These are phyloP conservation scores for Philonicus albiceps DNA, from an alignment of 2,888 invertebrate genomes.

Conservation along the genomic window DNA sequence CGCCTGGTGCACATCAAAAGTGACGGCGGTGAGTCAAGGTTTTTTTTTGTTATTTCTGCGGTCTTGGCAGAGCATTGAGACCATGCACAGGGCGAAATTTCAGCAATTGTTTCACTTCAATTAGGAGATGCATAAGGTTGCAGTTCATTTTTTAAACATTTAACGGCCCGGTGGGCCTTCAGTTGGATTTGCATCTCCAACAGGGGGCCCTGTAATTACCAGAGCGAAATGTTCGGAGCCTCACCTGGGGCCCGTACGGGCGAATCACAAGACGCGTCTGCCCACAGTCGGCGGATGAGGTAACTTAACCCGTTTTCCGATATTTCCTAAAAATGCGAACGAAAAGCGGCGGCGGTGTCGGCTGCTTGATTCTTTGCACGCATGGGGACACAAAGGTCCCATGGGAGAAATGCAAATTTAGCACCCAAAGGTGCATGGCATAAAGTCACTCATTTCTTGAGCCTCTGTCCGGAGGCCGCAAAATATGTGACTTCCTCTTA, in stretches of 20 bases:
- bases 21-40: neutral
- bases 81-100: neutral
- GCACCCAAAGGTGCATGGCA: neutral
- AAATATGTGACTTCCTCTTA: slow-evolving; percentile 14
- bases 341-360: neutral
- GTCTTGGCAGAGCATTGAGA: neutral
- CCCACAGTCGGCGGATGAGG: neutral
- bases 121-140: neutral
- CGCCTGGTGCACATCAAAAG: neutral
- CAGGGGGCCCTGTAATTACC: neutral
- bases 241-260: neutral
- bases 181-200: neutral
- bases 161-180: neutral
- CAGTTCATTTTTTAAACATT: neutral
- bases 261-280: neutral
- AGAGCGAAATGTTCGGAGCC: neutral
- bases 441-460: neutral
- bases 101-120: neutral
- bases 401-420: slow-evolving; percentile 29
- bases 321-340: neutral
- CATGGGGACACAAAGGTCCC: neutral
- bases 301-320: neutral
- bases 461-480: neutral
- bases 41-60: neutral
- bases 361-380: neutral